These are phyloP conservation scores for Hydrotaea diabolus DNA, from an alignment of 2,888 invertebrate genomes.

Conservation along the genomic window DNA sequence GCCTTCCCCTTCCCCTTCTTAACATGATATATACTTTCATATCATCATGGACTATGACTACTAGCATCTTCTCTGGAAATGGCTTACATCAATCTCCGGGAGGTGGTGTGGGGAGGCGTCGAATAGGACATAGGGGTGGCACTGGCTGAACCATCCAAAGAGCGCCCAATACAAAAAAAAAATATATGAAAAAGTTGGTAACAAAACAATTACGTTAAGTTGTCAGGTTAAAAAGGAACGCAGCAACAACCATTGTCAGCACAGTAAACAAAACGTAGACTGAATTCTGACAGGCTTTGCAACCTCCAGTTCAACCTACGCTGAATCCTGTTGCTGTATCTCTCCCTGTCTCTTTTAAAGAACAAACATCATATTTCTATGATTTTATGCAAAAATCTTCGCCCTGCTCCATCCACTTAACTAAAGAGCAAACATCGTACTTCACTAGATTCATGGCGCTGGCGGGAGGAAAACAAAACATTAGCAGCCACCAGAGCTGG, in stretches of 20 bases:
- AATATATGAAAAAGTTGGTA: neutral
- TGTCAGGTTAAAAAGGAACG: conserved; percentile 30
- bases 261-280: neutral
- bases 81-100: neutral
- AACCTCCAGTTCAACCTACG: too few relatives aligned
- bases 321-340: too few relatives aligned
- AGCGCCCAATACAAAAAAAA: neutral
- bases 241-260: conserved; percentile 8
- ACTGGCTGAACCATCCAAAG: neutral
- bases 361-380: conserved; percentile 13
- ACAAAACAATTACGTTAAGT: conserved; percentile 47
- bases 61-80: neutral
- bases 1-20: too few relatives aligned
- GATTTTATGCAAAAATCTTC: conserved; percentile 19
- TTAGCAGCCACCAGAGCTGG: neutral
- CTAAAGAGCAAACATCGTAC: conserved; percentile 12
- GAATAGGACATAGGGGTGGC: too few relatives aligned
- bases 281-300: neutral
- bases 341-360: neutral
- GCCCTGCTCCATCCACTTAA: neutral
- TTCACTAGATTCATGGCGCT: neutral
- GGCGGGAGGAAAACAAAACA: neutral
- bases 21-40: neutral
- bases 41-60: neutral
- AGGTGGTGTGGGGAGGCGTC: neutral